These are phyloP conservation scores for Drosophila diplacantha DNA, from an alignment of 2,888 invertebrate genomes.

Conservation along the genomic window DNA sequence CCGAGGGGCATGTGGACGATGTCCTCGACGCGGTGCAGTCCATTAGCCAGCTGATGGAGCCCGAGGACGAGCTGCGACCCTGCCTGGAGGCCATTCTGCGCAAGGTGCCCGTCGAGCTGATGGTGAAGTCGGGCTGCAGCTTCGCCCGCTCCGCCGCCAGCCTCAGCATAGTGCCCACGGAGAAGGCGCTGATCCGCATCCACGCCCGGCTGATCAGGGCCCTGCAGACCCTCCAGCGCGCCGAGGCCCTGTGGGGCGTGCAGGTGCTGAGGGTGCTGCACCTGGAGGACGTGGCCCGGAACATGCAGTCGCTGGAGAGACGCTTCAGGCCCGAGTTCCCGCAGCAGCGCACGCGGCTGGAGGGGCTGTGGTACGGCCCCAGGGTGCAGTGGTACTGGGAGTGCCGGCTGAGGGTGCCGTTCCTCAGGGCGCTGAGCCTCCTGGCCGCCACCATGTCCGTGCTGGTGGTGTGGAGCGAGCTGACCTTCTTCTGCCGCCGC, in stretches of 20 bases:
- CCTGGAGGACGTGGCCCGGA: conserved; percentile 92
- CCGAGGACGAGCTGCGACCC: conserved; percentile 85
- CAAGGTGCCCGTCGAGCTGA: conserved; percentile 89
- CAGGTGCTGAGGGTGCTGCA: conserved; percentile 88
- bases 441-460: conserved; percentile 88
- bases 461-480: conserved; percentile 98
- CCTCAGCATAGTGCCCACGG: conserved; percentile 84
- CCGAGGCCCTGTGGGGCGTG: conserved; percentile 95
- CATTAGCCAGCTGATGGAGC: conserved; percentile 86
- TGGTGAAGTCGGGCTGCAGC: conserved; percentile 85
- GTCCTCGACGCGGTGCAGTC: conserved; percentile 93
- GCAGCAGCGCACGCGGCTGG: conserved; percentile 80
- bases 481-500: conserved; percentile 95
- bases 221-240: conserved; percentile 92
- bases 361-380: conserved; percentile 83
- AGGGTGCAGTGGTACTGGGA: conserved; percentile 97
- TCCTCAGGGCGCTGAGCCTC: conserved; percentile 85
- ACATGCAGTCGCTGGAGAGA: conserved; percentile 81
- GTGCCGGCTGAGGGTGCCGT: conserved; percentile 87
- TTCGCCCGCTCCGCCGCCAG: conserved; percentile 77
- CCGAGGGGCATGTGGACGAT: conserved; percentile 97
- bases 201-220: conserved; percentile 96
- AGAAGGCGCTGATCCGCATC: conserved; percentile 91
- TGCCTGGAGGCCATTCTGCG: conserved; percentile 93
- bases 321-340: conserved; percentile 85